Evolutionary conservation across 2,888 invertebrate genomes (phyloP), one percentile per base, ranked within the genome.

Genomic region (Halocaridina rubra): DNA sequence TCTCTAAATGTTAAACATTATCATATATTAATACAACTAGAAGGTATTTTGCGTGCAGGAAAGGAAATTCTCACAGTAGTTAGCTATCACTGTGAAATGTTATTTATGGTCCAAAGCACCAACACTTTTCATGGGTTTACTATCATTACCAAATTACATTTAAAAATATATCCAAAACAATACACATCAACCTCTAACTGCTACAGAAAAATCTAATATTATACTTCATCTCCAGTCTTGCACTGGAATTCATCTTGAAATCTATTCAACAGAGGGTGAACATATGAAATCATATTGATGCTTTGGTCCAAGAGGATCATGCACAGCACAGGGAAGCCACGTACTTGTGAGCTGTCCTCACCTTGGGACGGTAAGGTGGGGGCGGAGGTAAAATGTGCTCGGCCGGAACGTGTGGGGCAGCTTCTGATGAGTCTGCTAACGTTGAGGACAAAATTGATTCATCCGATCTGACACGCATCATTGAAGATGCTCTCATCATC

Each of bases 361-460:
- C 87, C 87, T 87, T 87, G 76, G 82, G 85, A 59, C 87, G 87
- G 87, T 87, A 87, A 87, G 87, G 87, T 75, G 87, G 85, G 80
- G 87, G 87, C 27, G 85, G 87, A 1, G 85, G 81, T 74, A 81
- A 74, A 5, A 77, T 78, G 33, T 85, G 81, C 39, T 76, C 81
- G n/a, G 82, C 39, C 39, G 82, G 80, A 72, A 69, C 82, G 24
- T 79, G 79, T 39, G 85, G 59, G 53, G 53, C 4, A 19, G 53
- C 4, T 22, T 81, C 87, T 16, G 85, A 33, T 10, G 81, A 46
- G 27, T 87, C 85, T 59, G 78, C 82, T 24, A 87, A 67, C 13
- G 85, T 67, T 30, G 87, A 87, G 22, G 87, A 87, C 33, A 85
- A 72, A 57, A 87, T 85, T 13, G 87, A 87, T 59, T 87, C 87